Evolutionary conservation across 2,113 vertebrate genomes (phyloP), one percentile per base, ranked within the genome.

Genomic region (Onychostruthus taczanowskii): DNA sequence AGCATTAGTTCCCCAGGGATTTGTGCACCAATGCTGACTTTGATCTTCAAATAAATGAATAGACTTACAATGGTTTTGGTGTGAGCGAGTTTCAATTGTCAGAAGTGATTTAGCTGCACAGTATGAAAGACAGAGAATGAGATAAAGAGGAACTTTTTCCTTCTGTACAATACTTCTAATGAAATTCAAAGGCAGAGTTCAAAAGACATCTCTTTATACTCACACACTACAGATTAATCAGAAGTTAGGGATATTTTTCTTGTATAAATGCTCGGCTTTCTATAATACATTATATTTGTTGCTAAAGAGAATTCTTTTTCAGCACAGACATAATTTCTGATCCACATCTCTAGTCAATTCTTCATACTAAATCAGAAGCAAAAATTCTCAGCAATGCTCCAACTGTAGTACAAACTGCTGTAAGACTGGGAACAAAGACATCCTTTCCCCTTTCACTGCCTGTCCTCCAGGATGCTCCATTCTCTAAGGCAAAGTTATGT

Each of bases 101-200:
- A 83, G 28, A 78, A 94, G 18, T 35, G 39, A 82, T 87, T 87
- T 69, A 89, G 78, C 70, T 76, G 58, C 37, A 47, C 37, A 50
- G 46, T 62, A 52, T 31, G 16, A 74, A 84, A 78, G 11, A 77
- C 9, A 10, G 12, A 70, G 27, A 37, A 84, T 27, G 33, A 93
- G 44, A 59, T 24, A 68, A 81, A 81, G 61, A 88, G 26, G 72
- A 94, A 61, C 30, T 43, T 91, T 78, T 77, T 39, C 50, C 59
- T 58, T 89, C 77, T 52, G 17, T 80, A 49, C 76, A 87, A 44
- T 24, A 43, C 6, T 70, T 31, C 23, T 31, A 83, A 58, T 13
- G n/a, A 86, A 95, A 91, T 70, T 74, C 78, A 91, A 90, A 90
- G 53, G 35, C n/a, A 44, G 28, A 83, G 59, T 73, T 90, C 89